Percentiles rank a stretch among this genome's conserved stretches.
These are phyloP conservation scores for Macrosoma leucophasiata DNA, from an alignment of 2,888 invertebrate species.

Conservation along the genomic window DNA sequence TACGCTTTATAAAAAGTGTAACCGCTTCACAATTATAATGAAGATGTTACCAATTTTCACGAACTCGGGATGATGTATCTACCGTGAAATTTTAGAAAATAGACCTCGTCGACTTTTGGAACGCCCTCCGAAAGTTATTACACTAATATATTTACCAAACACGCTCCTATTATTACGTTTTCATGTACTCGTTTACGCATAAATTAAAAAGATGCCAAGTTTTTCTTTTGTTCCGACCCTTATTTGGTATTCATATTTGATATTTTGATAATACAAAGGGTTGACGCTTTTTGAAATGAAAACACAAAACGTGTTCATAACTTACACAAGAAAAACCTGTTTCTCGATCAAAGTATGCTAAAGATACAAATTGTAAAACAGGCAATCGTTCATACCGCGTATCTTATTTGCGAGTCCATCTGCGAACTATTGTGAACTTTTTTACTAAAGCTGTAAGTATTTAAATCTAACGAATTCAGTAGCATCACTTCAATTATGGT, in stretches of 20 bases:
- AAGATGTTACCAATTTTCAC: constrained; percentile 65
- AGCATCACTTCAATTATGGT: constrained; percentile 69
- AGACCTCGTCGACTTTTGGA: constrained; percentile 46
- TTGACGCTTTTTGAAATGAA: constrained; percentile 60
- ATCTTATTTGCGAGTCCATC: constrained; percentile 43
- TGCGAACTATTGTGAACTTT: constrained; percentile 51
- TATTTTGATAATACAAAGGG: constrained; percentile 72
- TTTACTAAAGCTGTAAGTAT: constrained; percentile 42
- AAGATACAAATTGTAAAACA: constrained; percentile 75
- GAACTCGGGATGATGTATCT: constrained; percentile 54
- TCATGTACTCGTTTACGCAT: constrained; percentile 72
- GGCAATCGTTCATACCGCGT: constrained; percentile 66
- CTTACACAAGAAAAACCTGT: constrained; percentile 68
- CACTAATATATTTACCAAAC: constrained; percentile 74
- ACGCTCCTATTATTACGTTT: constrained; percentile 72
- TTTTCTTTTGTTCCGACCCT: constrained; percentile 73
- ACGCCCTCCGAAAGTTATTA: constrained; percentile 66
- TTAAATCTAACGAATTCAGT: constrained; percentile 46
- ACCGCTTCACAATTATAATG: constrained; percentile 45
- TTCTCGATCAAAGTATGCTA: constrained; percentile 65
- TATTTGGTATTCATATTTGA: constrained; percentile 76
- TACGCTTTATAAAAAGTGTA: constrained; percentile 18
- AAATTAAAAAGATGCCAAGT: constrained; percentile 73
- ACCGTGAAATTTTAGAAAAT: constrained; percentile 73
- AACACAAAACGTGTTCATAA: constrained; percentile 55